Evolutionary conservation across 1,140 invertebrate genomes (phyloP).

Genomic region (Sitobion miscanthi): DNA sequence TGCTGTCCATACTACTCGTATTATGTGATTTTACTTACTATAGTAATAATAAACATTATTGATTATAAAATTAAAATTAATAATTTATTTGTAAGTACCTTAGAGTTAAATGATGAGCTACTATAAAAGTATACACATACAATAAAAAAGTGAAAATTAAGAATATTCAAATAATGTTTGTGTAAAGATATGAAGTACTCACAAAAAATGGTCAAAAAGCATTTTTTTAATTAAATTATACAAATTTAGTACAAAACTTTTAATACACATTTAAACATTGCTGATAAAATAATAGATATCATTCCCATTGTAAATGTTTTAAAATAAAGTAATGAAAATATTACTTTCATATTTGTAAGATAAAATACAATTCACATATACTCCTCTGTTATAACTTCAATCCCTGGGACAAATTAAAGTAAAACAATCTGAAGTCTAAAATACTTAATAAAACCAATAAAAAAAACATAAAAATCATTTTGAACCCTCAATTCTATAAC

Average conservation of each 20-base stretch:
- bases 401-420: background rate
- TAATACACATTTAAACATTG: background rate
- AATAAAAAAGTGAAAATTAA: background rate
- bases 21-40: conserved; percentile 53
- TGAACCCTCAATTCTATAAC: background rate
- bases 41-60: conserved; percentile 43
- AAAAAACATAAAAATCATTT: background rate
- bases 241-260: background rate
- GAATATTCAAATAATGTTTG: background rate
- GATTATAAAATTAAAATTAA: conserved; percentile 25
- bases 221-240: background rate
- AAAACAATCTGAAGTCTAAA: background rate
- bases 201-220: background rate
- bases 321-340: background rate
- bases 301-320: background rate
- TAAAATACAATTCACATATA: background rate
- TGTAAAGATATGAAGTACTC: background rate
- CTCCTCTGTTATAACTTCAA: background rate
- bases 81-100: background rate
- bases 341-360: background rate
- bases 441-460: background rate
- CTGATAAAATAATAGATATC: background rate
- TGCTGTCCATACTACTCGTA: conserved; percentile 48
- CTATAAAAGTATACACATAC: background rate
- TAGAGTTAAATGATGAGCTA: background rate